Percentiles rank a stretch among this genome's conserved stretches.
Evolutionary conservation across 2,888 invertebrate genomes (phyloP).

Genomic region (Calliscelio sp.): DNA sequence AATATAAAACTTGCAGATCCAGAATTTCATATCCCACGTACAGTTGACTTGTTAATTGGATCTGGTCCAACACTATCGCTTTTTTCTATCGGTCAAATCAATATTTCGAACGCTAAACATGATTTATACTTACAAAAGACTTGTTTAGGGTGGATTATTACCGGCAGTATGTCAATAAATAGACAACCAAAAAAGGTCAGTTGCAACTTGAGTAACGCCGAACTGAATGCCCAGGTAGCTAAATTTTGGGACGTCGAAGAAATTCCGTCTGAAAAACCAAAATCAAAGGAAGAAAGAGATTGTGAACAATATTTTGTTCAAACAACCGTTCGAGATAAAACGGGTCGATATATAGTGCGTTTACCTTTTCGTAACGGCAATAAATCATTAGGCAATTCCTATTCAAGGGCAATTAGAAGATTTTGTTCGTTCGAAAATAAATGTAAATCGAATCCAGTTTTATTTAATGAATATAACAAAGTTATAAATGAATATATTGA

Average conservation of each 20-base stretch:
- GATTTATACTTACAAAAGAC: conserved; percentile 71
- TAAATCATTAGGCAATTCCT: no score
- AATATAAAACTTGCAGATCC: conserved; percentile 67
- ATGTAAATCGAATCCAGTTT: no score
- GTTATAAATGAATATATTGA: no score
- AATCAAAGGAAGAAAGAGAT: background rate
- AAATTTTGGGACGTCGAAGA: background rate
- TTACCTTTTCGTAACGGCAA: background rate
- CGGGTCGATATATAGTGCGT: background rate
- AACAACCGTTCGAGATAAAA: background rate
- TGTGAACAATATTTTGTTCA: background rate
- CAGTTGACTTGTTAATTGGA: conserved; percentile 60
- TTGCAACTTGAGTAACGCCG: no score
- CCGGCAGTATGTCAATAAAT: background rate
- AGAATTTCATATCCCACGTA: conserved; percentile 55
- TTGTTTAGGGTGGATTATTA: conserved; percentile 63
- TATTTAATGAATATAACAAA: no score
- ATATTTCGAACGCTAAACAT: conserved; percentile 39
- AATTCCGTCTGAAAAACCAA: background rate
- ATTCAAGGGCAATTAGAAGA: no score
- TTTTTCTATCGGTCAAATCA: conserved; percentile 65
- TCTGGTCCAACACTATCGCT: conserved; percentile 54
- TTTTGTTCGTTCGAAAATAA: no score
- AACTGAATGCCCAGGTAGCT: background rate
- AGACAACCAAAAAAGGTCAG: background rate